phyloP scores from a whole-genome alignment of 2,888 invertebrate species.

The Clostera curtula region DNA sequence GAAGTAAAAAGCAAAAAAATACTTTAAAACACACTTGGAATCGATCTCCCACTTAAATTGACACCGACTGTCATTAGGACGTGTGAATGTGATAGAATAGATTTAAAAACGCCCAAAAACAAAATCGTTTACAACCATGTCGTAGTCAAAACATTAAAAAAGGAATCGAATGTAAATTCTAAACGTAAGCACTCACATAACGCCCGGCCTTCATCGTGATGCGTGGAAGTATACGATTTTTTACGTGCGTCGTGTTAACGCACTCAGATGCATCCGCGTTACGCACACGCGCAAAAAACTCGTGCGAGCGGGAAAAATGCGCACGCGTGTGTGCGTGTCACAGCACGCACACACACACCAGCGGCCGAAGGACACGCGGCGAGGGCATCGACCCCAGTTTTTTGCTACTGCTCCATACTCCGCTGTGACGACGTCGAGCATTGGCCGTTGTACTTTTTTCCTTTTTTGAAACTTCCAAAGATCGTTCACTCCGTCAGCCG shows the following conservation, averaged over 20 bases:
- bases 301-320: slow-evolving; percentile 39
- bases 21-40: too few relatives aligned
- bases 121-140: too few relatives aligned
- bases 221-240: slow-evolving; percentile 31
- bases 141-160: too few relatives aligned
- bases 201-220: slow-evolving; percentile 15
- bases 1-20: too few relatives aligned
- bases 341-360: slow-evolving; percentile 53
- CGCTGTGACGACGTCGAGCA: slow-evolving; percentile 55
- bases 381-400: slow-evolving; percentile 65
- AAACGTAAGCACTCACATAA: too few relatives aligned
- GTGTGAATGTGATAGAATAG: too few relatives aligned
- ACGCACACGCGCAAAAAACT: slow-evolving; percentile 39
- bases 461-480: slow-evolving; percentile 41
- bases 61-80: too few relatives aligned
- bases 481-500: slow-evolving; percentile 51
- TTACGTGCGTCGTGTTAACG: slow-evolving; percentile 42
- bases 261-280: slow-evolving; percentile 44
- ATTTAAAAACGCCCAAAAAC: too few relatives aligned
- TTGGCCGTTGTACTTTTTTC: slow-evolving; percentile 53
- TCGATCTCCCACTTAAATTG: too few relatives aligned
- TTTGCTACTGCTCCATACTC: slow-evolving; percentile 65
- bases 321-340: slow-evolving; percentile 27
- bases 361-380: slow-evolving; percentile 65
- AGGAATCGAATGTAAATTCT: too few relatives aligned